These are phyloP conservation scores for Chionomys nivalis DNA, from an alignment of 2,113 vertebrate genomes.

Conservation along the genomic window DNA sequence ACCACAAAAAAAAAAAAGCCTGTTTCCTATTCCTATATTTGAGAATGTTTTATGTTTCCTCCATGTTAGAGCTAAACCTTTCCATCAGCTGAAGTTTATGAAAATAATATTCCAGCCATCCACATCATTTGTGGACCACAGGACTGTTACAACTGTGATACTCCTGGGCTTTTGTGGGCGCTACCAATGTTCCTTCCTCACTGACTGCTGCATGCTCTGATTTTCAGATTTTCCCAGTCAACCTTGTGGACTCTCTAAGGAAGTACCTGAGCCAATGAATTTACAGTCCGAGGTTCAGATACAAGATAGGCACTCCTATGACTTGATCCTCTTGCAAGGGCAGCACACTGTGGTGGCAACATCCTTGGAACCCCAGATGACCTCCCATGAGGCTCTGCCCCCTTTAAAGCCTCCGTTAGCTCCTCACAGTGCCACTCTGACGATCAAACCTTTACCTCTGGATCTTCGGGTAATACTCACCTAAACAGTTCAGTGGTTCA, in stretches of 20 bases:
- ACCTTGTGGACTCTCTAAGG: background rate
- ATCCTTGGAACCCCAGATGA: background rate
- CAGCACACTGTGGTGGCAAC: background rate
- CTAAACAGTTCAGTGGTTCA: background rate
- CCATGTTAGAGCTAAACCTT: background rate
- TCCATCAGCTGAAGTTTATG: background rate
- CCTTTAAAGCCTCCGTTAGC: background rate
- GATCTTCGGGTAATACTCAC: background rate
- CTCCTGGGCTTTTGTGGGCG: background rate
- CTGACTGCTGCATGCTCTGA: background rate
- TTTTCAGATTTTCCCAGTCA: background rate
- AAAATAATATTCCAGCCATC: conserved; percentile 1
- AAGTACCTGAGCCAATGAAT: no score
- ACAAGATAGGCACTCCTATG: background rate
- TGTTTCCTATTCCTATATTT: background rate
- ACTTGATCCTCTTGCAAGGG: background rate
- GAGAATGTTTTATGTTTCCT: background rate
- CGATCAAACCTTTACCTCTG: background rate
- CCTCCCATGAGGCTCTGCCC: background rate
- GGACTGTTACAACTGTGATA: background rate
- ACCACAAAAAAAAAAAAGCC: background rate
- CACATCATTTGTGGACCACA: background rate
- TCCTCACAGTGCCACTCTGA: no score
- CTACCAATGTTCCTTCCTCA: background rate
- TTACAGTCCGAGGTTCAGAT: background rate